phyloP scores from a whole-genome alignment of 2,797 vertebrate species.

The Monodelphis domestica region DNA sequence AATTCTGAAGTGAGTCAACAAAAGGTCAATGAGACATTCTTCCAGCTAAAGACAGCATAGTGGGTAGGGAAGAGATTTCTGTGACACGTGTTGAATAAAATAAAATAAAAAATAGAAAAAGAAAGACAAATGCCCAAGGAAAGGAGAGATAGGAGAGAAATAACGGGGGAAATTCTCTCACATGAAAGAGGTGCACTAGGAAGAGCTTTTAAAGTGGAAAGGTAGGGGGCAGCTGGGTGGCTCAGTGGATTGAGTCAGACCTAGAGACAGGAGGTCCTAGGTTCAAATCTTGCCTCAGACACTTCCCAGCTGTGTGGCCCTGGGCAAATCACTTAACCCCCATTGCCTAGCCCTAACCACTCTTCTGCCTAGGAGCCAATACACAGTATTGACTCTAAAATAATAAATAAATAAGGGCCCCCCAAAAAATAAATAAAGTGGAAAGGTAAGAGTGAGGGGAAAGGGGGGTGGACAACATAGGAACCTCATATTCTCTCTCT shows the following conservation, averaged over 20 bases:
- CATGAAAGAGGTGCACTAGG: background rate
- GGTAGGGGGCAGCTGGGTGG: too few species aligned
- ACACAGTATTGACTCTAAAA: too few species aligned
- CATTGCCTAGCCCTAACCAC: too few species aligned
- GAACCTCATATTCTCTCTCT: too few species aligned
- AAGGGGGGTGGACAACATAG: background rate
- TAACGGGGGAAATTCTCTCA: background rate
- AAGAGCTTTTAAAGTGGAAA: background rate
- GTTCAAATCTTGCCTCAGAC: too few species aligned
- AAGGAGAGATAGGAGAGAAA: background rate
- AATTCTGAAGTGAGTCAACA: background rate
- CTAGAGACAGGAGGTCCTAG: too few species aligned
- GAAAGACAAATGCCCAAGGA: background rate
- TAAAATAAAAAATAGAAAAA: background rate
- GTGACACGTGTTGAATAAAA: background rate
- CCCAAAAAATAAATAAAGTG: too few species aligned
- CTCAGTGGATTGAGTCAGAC: too few species aligned
- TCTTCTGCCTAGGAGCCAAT: too few species aligned
- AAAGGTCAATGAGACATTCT: background rate
- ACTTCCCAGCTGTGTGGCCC: too few species aligned
- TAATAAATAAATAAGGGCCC: too few species aligned
- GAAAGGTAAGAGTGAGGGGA: background rate
- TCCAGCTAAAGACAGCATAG: background rate
- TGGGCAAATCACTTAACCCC: too few species aligned
- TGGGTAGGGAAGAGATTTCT: background rate